Base-by-base conservation (phyloP, 1,140 invertebrate genomes). In the Nomia melanderi region DNA sequence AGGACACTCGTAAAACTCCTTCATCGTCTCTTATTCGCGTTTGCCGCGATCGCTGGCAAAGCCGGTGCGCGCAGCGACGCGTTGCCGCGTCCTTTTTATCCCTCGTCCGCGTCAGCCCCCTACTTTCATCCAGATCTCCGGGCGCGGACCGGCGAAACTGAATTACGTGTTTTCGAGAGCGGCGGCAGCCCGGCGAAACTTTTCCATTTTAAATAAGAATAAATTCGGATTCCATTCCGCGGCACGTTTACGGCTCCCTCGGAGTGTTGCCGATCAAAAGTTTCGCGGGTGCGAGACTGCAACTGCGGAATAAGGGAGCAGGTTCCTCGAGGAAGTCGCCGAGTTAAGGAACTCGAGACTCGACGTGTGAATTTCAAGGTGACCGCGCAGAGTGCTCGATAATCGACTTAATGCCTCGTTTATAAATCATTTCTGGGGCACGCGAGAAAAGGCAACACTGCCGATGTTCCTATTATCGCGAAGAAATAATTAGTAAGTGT, bases 161-260 rank as follows among this genome's bases (percentile, higher is more conserved):
- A 86, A 90, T 89, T 88, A 90, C 84, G 79, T 85, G 85, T 86
- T 89, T 85, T 85, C 83, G 81, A 83, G 80, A 60, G 60, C 76
- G 78, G 63, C 70, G 63, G 56, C 50, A 25, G 53, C 17, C 47
- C 36, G 4, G 23, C 70, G 76, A 86, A 91, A 90, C 85, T 90
- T 91, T 89, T 90, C 84, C 84, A 88, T 88, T 87, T 90, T 88
- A 89, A 90, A 89, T 88, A 90, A 89, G 84, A 89, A 89, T 89
- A 87, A 86, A 89, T 89, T 90, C 82, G 86, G 82, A 88, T 90
- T 83, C 83, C 57, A 36, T 36, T 36, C 57, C 33, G 33, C 31
- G 57, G 9, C 31, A 36, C 57, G 29, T 74, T 74, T 33, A 59
- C 31, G 36, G 17, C 39, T 12, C 44, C 17, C n/a, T n/a, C 47